Conservation (phyloP, 1,140 invertebrate species). For the Ectropis grisescens region DNA sequence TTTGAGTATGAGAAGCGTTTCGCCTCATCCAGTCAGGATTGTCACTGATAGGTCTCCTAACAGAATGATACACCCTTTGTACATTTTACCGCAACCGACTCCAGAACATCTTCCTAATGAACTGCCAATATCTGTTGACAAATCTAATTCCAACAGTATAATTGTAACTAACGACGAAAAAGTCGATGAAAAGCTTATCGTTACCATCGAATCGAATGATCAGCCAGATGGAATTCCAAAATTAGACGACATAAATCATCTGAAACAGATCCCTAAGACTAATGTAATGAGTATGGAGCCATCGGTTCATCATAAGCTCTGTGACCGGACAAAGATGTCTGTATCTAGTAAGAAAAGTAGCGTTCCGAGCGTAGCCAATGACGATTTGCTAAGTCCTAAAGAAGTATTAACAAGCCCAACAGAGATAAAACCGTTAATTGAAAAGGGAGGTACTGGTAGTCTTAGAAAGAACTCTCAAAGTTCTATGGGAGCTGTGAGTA, state of each 20-base stretch:
- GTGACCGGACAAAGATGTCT: constrained; percentile 65
- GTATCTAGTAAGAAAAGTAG: constrained; percentile 55
- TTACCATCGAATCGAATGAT: constrained; percentile 14
- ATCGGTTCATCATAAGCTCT: constrained; percentile 72
- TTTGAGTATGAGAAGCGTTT: constrained; percentile 46
- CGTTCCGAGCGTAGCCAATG: constrained; percentile 36
- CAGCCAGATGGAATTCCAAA: constrained; percentile 30
- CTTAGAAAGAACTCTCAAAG: constrained; percentile 55
- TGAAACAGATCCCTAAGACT: constrained; percentile 37
- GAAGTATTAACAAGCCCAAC: constrained; percentile 25
- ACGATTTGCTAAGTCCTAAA: constrained; percentile 34
- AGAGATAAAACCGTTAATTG: constrained; percentile 28
- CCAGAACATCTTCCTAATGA: constrained; percentile 14
- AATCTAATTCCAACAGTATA: constrained; percentile 13
- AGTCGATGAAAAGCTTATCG: constrained; percentile 20
- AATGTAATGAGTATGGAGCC: constrained; percentile 64
- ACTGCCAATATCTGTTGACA: constrained; percentile 10
- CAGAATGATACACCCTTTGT: constrained; percentile 28
- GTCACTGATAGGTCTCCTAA: constrained; percentile 40
- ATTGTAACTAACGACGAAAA: constrained; percentile 17
- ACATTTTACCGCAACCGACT: constrained; percentile 33
- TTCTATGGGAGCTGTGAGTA: constrained; percentile 58
- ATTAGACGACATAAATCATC: constrained; percentile 22
- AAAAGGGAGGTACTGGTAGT: constrained; percentile 28
- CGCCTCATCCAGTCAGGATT: constrained; percentile 41